Base-by-base conservation (phyloP, 2,797 vertebrate species). In the Sebastes cheni region DNA sequence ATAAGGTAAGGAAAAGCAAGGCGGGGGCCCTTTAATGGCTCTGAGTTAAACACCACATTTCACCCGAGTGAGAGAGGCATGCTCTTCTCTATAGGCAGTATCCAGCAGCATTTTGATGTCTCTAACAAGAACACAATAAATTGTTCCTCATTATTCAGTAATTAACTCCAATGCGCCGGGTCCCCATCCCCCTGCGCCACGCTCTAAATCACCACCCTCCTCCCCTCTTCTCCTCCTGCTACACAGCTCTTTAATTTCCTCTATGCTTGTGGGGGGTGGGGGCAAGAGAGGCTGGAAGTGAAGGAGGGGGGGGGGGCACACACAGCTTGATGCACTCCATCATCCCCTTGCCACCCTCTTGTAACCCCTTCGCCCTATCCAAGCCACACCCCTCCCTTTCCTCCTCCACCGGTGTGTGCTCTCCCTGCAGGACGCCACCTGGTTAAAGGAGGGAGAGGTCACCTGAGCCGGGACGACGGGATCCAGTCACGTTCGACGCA, bases 41-140 rank as follows among this genome's bases (percentile, higher is more conserved):
- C 18, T 3, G 72, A 84, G 79, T 89, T 92, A 89, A 91, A 91
- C 69, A 73, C 76, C 76, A 62, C 72, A 82, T 91, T 93, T 90
- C 67, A 83, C 85, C 72, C 12, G 67, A 85, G 83, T 62, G 81
- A 86, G 88, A 67, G 77, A 81, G 77, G 67, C 81, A 30, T 64
- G 70, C 82, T 85, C 80, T 83, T 76, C 88, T 88, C 89, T 86
- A 85, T 83, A 88, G 87, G 86, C 89, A 74, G 85, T 80, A 94
- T 94, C 91, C 92, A 79, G 90, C 92, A 90, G 88, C 94, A 92
- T 95, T 94, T 93, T 95, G 94, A 95, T 96, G 95, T 95, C 95
- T 95, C 94, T 96, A 96, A 96, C 96, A 96, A 96, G 96, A 96
- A 95, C 94, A 96, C 95, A 96, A 96, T 96, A 96, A 96, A 96